Evolutionary conservation across 2,113 vertebrate genomes (phyloP).

Genomic region (Lophura nycthemera): DNA sequence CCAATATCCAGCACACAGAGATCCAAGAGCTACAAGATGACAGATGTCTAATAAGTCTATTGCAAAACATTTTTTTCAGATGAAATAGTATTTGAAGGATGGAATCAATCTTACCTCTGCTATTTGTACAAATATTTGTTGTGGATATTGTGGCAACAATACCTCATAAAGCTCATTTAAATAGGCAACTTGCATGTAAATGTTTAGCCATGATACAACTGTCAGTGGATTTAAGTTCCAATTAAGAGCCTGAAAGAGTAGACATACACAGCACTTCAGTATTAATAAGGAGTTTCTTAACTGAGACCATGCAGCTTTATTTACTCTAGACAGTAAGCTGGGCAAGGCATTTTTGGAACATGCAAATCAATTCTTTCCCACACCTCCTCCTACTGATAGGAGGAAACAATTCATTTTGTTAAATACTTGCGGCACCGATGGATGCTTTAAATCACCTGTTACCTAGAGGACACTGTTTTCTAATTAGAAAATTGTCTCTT

Average conservation of each 20-base stretch:
- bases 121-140: constrained; percentile 91
- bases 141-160: constrained; percentile 90
- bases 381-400: neutral
- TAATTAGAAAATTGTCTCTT: neutral
- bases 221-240: constrained; percentile 95
- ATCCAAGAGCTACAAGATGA: constrained; percentile 86
- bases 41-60: neutral
- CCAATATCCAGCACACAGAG: constrained; percentile 90
- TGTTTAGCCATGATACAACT: constrained; percentile 93
- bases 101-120: constrained; percentile 82
- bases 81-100: neutral
- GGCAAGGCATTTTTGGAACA: neutral
- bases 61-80: neutral
- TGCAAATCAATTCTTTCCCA: neutral
- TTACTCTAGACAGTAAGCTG: neutral
- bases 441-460: neutral
- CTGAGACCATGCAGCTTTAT: neutral
- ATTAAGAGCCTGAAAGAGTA: constrained; percentile 86
- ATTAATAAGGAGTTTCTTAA: neutral
- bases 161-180: constrained; percentile 81
- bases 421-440: neutral
- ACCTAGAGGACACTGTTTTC: neutral
- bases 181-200: constrained; percentile 97
- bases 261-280: neutral
- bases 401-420: neutral